A percentile compares a stretch with the other conserved stretches of the same genome.
phyloP scores from a whole-genome alignment of 1,140 invertebrate genomes.

The Argopecten irradians region DNA sequence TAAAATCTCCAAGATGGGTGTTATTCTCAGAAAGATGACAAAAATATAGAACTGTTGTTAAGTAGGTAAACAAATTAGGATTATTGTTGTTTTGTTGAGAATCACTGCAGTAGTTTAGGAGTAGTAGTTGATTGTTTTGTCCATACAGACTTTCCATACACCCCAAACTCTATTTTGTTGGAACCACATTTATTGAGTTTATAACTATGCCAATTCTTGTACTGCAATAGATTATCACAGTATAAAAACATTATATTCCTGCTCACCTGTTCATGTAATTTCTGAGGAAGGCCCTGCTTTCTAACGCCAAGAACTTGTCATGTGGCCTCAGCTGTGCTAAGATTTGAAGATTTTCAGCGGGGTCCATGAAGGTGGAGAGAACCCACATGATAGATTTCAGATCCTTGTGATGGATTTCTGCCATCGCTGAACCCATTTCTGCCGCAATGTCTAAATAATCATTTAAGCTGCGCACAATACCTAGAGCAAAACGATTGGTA shows the following conservation, averaged over 20 bases:
- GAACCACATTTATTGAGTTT: no score
- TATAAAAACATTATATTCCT: no score
- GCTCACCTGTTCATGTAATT: not conserved
- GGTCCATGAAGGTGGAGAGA: not conserved
- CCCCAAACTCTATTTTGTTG: no score
- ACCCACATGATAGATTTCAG: not conserved
- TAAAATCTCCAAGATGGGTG: no score
- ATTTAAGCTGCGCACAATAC: not conserved
- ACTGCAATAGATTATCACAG: not conserved
- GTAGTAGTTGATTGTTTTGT: no score
- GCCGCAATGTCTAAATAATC: not conserved
- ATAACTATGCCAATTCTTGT: not conserved
- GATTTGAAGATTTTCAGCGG: not conserved
- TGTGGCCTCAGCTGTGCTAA: not conserved
- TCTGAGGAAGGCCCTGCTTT: not conserved
- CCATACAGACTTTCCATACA: no score
- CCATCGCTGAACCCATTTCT: not conserved
- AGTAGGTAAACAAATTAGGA: no score
- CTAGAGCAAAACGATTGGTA: not conserved
- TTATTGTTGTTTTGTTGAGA: no score
- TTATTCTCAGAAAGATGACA: no score
- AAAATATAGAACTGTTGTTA: no score
- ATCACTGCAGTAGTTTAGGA: no score
- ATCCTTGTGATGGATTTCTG: not conserved
- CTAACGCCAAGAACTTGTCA: not conserved